These are phyloP conservation scores for Nycticebus coucang DNA, from an alignment of 2,113 vertebrate species.

Conservation along the genomic window DNA sequence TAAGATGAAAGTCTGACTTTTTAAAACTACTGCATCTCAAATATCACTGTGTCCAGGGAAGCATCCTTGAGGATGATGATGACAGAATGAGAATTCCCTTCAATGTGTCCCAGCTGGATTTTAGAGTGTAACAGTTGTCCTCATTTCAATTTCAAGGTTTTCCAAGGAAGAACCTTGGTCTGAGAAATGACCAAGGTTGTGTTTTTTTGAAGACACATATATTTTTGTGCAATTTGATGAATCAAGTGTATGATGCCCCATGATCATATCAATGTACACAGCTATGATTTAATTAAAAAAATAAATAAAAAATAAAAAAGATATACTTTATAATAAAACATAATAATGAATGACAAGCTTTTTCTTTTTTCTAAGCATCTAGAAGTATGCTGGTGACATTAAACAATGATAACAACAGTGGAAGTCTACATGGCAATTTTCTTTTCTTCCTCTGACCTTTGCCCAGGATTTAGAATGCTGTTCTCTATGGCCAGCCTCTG, in stretches of 20 bases:
- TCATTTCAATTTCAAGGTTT: background rate
- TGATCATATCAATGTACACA: no score
- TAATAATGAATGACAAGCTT: background rate
- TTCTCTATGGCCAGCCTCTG: background rate
- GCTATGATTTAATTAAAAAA: no score
- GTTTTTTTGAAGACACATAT: background rate
- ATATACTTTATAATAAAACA: slow-evolving; percentile 45
- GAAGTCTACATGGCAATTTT: background rate
- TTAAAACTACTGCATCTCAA: slow-evolving; percentile 6
- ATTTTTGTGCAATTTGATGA: slow-evolving; percentile 35
- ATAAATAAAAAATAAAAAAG: no score
- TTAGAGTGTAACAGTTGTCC: background rate
- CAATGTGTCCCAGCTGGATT: background rate
- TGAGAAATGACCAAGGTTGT: slow-evolving; percentile 11
- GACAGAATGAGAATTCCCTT: slow-evolving; percentile 22
- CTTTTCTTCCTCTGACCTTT: background rate
- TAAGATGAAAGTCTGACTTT: slow-evolving; percentile 36
- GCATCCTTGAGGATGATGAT: slow-evolving; percentile 54
- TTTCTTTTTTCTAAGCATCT: background rate
- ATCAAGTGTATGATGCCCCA: no score
- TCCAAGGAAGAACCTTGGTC: background rate
- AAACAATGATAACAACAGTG: background rate
- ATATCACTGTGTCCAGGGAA: slow-evolving; percentile 41
- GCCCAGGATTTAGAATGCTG: background rate
- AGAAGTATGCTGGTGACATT: background rate